phyloP scores from a whole-genome alignment of 2,888 invertebrate species.

The Gasteruption jaculator region DNA sequence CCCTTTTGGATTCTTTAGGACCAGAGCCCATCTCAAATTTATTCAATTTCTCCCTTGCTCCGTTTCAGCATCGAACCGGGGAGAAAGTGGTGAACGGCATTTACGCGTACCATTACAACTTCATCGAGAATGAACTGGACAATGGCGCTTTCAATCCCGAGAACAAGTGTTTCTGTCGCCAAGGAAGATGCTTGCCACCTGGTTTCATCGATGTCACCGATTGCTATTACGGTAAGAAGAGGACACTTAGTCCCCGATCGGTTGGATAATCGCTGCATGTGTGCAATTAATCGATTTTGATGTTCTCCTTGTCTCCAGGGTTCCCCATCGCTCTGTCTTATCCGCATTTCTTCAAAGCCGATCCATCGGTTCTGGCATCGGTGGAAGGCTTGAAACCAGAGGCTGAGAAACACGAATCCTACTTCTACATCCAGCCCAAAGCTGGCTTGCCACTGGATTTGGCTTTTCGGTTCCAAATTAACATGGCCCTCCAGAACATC shows the following conservation, averaged over 20 bases:
- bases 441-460: slow-evolving; percentile 77
- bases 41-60: slow-evolving; percentile 20
- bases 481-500: slow-evolving; percentile 74
- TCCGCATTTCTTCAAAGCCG: slow-evolving; percentile 80
- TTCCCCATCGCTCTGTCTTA: slow-evolving; percentile 86
- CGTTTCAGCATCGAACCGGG: slow-evolving; percentile 60
- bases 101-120: slow-evolving; percentile 69
- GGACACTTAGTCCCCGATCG: slow-evolving; percentile 4
- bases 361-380: slow-evolving; percentile 60
- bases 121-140: slow-evolving; percentile 72
- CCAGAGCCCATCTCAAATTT: no score
- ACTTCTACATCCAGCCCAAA: slow-evolving; percentile 74
- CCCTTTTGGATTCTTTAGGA: no score
- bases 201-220: slow-evolving; percentile 80
- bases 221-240: slow-evolving; percentile 71
- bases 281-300: background rate
- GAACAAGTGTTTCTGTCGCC: slow-evolving; percentile 78
- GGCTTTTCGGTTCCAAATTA: slow-evolving; percentile 80
- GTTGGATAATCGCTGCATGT: background rate
- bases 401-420: slow-evolving; percentile 62
- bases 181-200: slow-evolving; percentile 67
- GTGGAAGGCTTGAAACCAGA: slow-evolving; percentile 67
- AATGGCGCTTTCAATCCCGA: slow-evolving; percentile 68
- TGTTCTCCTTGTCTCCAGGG: slow-evolving; percentile 48
- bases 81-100: slow-evolving; percentile 63